These are phyloP conservation scores for Morpho helenor DNA, from an alignment of 2,888 invertebrate genomes.

Conservation along the genomic window DNA sequence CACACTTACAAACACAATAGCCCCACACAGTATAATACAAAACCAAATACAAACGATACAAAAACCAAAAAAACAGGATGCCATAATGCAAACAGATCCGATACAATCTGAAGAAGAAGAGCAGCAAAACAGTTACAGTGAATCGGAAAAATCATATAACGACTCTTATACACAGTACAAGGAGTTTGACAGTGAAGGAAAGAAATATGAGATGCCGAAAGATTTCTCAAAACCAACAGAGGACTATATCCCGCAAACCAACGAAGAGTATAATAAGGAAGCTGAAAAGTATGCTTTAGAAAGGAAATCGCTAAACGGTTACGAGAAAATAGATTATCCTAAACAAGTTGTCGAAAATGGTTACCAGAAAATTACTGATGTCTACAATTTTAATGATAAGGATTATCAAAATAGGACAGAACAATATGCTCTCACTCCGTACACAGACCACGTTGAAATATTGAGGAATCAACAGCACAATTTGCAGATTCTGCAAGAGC, in stretches of 20 bases:
- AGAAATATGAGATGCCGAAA: conserved; percentile 48
- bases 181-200: conserved; percentile 33
- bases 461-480: conserved; percentile 64
- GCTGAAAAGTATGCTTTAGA: conserved; percentile 65
- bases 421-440: conserved; percentile 34
- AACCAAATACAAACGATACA: conserved; percentile 9
- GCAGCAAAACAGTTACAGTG: conserved; percentile 43
- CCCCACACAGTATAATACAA: conserved; percentile 29
- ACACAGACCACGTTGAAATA: conserved; percentile 51
- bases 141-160: conserved; percentile 33
- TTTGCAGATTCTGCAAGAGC: conserved; percentile 57
- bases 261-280: conserved; percentile 68
- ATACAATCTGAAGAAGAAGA: conserved; percentile 57
- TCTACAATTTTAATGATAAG: conserved; percentile 40
- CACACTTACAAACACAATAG: conserved; percentile 42
- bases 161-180: conserved; percentile 28
- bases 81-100: conserved; percentile 71
- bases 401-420: conserved; percentile 34
- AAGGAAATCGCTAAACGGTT: conserved; percentile 51
- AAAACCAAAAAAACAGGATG: conserved; percentile 67
- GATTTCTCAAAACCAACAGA: conserved; percentile 56
- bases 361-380: conserved; percentile 41
- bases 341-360: conserved; percentile 39
- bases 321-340: conserved; percentile 45
- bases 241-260: conserved; percentile 62